Percentiles rank a stretch among this genome's conserved stretches.
phyloP scores from a whole-genome alignment of 2,888 invertebrate genomes.

The Drepana falcataria region DNA sequence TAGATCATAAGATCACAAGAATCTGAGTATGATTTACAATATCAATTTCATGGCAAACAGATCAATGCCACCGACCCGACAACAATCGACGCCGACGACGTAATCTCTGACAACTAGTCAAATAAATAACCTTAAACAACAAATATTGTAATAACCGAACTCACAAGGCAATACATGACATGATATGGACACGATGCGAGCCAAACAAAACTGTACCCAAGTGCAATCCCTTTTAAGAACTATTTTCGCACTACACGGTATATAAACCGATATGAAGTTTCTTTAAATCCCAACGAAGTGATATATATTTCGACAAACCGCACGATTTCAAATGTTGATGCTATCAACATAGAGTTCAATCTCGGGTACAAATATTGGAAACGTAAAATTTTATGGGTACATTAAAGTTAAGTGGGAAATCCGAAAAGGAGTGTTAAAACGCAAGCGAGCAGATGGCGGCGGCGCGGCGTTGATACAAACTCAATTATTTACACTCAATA shows the following conservation, averaged over 20 bases:
- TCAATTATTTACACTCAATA: slow-evolving; percentile 79
- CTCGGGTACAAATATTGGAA: slow-evolving; percentile 27
- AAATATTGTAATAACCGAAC: slow-evolving; percentile 71
- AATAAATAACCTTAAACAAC: slow-evolving; percentile 70
- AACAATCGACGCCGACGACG: slow-evolving; percentile 42
- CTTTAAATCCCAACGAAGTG: slow-evolving; percentile 53
- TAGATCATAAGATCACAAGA: slow-evolving; percentile 11
- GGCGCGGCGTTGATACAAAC: slow-evolving; percentile 69
- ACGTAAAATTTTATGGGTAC: slow-evolving; percentile 70
- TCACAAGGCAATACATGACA: slow-evolving; percentile 31
- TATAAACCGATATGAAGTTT: slow-evolving; percentile 44
- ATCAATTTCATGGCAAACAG: slow-evolving; percentile 36
- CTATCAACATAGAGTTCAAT: slow-evolving; percentile 32
- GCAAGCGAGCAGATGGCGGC: slow-evolving; percentile 66
- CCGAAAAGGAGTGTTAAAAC: slow-evolving; percentile 72
- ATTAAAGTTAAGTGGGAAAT: slow-evolving; percentile 78
- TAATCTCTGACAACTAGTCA: slow-evolving; percentile 54
- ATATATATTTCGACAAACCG: slow-evolving; percentile 40
- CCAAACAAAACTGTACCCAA: slow-evolving; percentile 47
- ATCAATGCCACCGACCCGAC: slow-evolving; percentile 49
- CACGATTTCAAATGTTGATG: slow-evolving; percentile 36
- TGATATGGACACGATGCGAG: slow-evolving; percentile 23
- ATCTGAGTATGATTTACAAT: slow-evolving; percentile 43
- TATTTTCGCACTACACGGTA: slow-evolving; percentile 38
- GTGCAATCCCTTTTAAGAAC: slow-evolving; percentile 33